A percentile compares a stretch with the other conserved stretches of the same genome.
Conservation (phyloP, 2,797 vertebrate genomes). For the Onychomys leucogaster region DNA sequence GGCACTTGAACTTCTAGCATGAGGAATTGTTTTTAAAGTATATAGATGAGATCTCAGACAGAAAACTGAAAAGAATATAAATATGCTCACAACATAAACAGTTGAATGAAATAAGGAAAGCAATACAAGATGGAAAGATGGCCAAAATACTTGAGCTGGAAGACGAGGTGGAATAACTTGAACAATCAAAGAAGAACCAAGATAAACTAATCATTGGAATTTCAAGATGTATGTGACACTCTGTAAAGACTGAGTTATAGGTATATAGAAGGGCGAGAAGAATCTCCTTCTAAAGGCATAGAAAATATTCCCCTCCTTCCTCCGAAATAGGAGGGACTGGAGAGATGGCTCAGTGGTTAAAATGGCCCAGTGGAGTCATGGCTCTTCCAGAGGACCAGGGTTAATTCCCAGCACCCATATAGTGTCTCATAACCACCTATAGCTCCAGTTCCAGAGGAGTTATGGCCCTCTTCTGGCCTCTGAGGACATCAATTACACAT, state of each 20-base stretch:
- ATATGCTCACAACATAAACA: neutral
- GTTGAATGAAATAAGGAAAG: neutral
- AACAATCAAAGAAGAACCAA: neutral
- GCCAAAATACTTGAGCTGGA: neutral
- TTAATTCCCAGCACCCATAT: neutral
- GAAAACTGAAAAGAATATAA: neutral
- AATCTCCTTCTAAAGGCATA: neutral
- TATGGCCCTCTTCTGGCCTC: neutral
- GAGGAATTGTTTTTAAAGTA: neutral
- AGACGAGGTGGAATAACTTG: neutral
- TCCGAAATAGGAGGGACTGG: neutral
- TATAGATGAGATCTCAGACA: neutral
- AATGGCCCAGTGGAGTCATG: neutral
- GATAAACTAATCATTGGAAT: neutral
- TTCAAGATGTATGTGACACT: neutral
- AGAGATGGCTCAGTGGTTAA: neutral
- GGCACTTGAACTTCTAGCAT: neutral
- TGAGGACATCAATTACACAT: neutral
- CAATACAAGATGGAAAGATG: neutral
- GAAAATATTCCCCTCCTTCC: neutral
- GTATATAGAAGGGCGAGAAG: neutral
- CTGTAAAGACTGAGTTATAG: neutral
- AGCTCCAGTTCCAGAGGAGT: neutral
- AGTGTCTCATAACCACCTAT: neutral
- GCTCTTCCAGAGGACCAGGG: neutral